Conservation (phyloP, 2,888 invertebrate genomes). For the Hecatera dysodea region DNA sequence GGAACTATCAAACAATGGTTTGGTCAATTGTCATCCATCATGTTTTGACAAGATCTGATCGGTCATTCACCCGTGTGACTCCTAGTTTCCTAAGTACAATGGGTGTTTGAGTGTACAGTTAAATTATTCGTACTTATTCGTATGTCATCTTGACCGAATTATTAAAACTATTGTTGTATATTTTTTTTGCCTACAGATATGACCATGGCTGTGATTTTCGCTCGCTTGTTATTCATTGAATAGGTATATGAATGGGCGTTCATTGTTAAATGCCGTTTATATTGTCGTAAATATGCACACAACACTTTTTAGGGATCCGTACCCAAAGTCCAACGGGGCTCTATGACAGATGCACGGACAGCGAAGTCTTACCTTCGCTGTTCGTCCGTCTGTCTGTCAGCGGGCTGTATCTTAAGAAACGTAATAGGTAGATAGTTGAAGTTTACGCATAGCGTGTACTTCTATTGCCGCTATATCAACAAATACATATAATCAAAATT, state of each 20-base stretch:
- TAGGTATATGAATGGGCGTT: slow-evolving; percentile 17
- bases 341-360: too few relatives aligned
- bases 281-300: slow-evolving; percentile 22
- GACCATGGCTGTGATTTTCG: slow-evolving; percentile 32
- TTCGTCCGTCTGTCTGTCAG: too few relatives aligned
- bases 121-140: slow-evolving; percentile 31
- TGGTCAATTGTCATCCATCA: slow-evolving; percentile 51
- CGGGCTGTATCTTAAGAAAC: too few relatives aligned
- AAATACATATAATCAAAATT: too few relatives aligned
- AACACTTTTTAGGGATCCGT: too few relatives aligned
- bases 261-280: slow-evolving; percentile 43
- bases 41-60: slow-evolving; percentile 53
- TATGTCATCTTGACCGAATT: slow-evolving; percentile 54
- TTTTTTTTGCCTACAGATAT: slow-evolving; percentile 47
- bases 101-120: slow-evolving; percentile 57
- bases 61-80: slow-evolving; percentile 49
- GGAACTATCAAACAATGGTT: slow-evolving; percentile 46
- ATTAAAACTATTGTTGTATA: slow-evolving; percentile 44
- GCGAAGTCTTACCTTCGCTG: too few relatives aligned
- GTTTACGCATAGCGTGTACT: too few relatives aligned
- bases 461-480: too few relatives aligned
- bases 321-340: too few relatives aligned
- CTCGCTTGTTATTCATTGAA: slow-evolving; percentile 31
- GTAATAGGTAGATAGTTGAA: too few relatives aligned
- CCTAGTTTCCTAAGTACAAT: slow-evolving; percentile 57